phyloP scores from a whole-genome alignment of 2,797 vertebrate species.

The Morus bassanus region DNA sequence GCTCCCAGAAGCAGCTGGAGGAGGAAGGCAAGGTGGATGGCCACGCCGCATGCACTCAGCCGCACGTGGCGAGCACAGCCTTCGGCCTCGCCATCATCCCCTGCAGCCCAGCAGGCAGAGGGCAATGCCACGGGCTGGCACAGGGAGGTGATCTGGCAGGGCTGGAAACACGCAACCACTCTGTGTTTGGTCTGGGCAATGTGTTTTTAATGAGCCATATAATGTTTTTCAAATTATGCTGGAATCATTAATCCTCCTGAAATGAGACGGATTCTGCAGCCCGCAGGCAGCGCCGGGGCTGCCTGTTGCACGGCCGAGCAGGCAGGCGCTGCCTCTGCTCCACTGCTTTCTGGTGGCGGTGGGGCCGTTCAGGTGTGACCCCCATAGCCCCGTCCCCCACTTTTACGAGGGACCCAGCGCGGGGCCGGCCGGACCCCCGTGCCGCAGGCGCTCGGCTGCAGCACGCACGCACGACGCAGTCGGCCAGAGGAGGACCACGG shows the following conservation, averaged over 20 bases:
- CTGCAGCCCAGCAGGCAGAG: not conserved
- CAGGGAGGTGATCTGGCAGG: not conserved
- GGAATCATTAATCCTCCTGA: slow-evolving; percentile 59
- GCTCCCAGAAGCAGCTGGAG: not conserved
- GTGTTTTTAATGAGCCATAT: slow-evolving; percentile 55
- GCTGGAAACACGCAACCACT: not conserved
- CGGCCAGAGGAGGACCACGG: accelerated
- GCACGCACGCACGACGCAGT: too few relatives aligned
- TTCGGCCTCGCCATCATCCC: not conserved
- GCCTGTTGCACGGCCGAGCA: not conserved
- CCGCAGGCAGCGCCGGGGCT: not conserved
- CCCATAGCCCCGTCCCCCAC: accelerated
- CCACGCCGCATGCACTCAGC: accelerated
- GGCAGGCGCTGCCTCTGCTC: not conserved
- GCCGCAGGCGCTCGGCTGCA: accelerated
- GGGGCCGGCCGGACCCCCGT: accelerated
- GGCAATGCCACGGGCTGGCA: not conserved
- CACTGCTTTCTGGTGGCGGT: not conserved
- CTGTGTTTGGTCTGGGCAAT: slow-evolving; percentile 29
- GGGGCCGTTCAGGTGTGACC: not conserved
- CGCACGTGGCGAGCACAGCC: accelerated
- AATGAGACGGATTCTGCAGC: slow-evolving; percentile 48
- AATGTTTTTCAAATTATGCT: slow-evolving; percentile 36
- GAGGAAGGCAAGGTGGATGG: accelerated
- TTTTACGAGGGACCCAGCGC: accelerated